Base-by-base conservation (phyloP, 1,140 invertebrate genomes). In the Eupeodes corollae region DNA sequence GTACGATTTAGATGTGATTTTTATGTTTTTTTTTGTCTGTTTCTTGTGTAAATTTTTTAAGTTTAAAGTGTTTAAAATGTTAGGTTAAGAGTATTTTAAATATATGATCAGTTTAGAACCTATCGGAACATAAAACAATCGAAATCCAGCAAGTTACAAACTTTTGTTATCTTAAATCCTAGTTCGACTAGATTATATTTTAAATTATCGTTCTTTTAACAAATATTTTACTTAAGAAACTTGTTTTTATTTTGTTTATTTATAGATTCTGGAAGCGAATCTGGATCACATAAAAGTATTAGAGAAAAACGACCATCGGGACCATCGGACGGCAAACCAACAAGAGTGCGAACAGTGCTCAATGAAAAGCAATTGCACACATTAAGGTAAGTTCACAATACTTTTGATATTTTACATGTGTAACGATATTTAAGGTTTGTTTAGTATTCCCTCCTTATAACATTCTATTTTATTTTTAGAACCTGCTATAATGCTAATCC, bases 331-430 rank as follows among this genome's bases (percentile, higher is more conserved):
- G 88, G 89, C n/a, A 98, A 98, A 68, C 92, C 95, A 0, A 98
- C 96, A 5, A 74, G 96, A 55, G 93, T 99, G 5, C 79, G 96
- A 45, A 99, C 95, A 1, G 96, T 99, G 2, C 79, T 99, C 5
- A 98, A 97, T 70, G 96, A 99, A 70, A 97, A 98, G 69, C 96
- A 99, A 67, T 75, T 99, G 53, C 92, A 96, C 72, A 98, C 94
- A 2, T 73, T 99, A 52, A 78, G 89, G 66, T 77, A 57, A 57
- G 56, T 48, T 21, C 3, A 11, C 19, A 46, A 10, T 47, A 45
- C 8, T 13, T 26, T 8, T 8, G 8, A 26, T 8, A 26, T 26
- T 26, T 14, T 26, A 26, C 3, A 26, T 26, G 3, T 26, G 21
- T n/a, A n/a, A n/a, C 13, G 16, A 21, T 41, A 41, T 41, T 16